These are phyloP conservation scores for Synanceia verrucosa DNA, from an alignment of 2,797 vertebrate species.

Conservation along the genomic window DNA sequence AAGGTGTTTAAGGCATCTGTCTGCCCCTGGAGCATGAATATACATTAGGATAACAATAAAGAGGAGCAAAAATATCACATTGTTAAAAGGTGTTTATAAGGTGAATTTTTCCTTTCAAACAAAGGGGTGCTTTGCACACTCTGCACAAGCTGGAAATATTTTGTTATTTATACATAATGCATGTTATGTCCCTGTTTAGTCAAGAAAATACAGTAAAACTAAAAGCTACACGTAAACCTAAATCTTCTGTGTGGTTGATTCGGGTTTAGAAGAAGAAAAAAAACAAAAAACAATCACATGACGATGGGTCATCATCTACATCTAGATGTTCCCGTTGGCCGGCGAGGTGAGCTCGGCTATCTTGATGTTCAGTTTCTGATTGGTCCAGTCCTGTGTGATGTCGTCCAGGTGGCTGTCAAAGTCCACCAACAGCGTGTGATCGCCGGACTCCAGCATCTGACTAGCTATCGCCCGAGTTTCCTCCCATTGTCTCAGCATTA, in stretches of 20 bases:
- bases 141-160: conserved; percentile 52
- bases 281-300: too few species aligned
- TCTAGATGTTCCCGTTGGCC: conserved; percentile 80
- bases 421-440: conserved; percentile 84
- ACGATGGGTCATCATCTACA: conserved; percentile 24
- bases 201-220: conserved; percentile 32
- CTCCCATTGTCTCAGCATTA: conserved; percentile 93
- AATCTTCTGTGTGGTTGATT: conserved; percentile 7
- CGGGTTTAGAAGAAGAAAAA: not conserved
- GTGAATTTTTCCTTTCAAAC: not conserved
- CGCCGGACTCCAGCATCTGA: conserved; percentile 85
- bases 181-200: conserved; percentile 22
- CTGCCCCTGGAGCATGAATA: not conserved
- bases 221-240: too few species aligned
- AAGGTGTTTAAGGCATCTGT: not conserved
- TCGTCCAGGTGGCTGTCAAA: conserved; percentile 93
- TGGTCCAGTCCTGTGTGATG: conserved; percentile 93
- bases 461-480: conserved; percentile 85
- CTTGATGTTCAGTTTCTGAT: conserved; percentile 87
- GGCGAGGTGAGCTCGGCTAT: conserved; percentile 84
- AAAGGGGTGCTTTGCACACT: conserved; percentile 5
- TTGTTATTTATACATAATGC: conserved; percentile 59
- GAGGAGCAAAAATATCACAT: not conserved
- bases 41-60: not conserved
- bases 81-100: not conserved